Evolutionary conservation across 2,888 invertebrate genomes (phyloP).

Genomic region (Drosophila nr. perissopoda): DNA sequence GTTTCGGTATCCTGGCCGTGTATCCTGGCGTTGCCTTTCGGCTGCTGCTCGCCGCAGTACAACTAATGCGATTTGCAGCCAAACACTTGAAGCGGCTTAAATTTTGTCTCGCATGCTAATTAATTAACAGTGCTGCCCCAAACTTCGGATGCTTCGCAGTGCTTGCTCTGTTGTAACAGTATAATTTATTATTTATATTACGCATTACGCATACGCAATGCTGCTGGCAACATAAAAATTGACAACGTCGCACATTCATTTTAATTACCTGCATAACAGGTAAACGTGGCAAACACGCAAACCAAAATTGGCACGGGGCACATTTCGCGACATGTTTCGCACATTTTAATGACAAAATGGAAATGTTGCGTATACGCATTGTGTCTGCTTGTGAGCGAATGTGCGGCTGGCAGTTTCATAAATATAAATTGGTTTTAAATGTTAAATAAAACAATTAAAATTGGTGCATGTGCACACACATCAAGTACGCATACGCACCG

Average conservation of each 20-base stretch:
- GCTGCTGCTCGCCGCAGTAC: constrained; percentile 24
- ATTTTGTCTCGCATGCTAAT: constrained; percentile 59
- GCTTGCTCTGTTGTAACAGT: constrained; percentile 37
- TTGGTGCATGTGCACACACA: constrained; percentile 19
- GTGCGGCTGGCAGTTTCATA: constrained; percentile 65
- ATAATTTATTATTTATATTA: constrained; percentile 68
- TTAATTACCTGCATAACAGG: constrained; percentile 74
- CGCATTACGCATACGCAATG: constrained; percentile 63
- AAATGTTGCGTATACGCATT: constrained; percentile 65
- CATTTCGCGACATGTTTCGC: constrained; percentile 61
- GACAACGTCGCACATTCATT: constrained; percentile 63
- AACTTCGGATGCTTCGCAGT: neutral
- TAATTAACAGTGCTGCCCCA: constrained; percentile 60
- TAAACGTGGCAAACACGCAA: constrained; percentile 25
- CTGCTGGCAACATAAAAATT: constrained; percentile 53
- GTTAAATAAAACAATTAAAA: constrained; percentile 81
- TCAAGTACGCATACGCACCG: neutral
- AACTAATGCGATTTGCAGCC: constrained; percentile 66
- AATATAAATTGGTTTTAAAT: constrained; percentile 82
- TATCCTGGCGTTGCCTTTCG: constrained; percentile 21
- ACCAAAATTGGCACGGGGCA: constrained; percentile 57
- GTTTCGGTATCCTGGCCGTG: neutral
- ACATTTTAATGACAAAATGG: constrained; percentile 70
- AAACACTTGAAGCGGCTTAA: constrained; percentile 58
- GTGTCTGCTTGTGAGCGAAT: constrained; percentile 8